Conservation (phyloP, 2,888 invertebrate species). For the Taphrorychus bicolor region DNA sequence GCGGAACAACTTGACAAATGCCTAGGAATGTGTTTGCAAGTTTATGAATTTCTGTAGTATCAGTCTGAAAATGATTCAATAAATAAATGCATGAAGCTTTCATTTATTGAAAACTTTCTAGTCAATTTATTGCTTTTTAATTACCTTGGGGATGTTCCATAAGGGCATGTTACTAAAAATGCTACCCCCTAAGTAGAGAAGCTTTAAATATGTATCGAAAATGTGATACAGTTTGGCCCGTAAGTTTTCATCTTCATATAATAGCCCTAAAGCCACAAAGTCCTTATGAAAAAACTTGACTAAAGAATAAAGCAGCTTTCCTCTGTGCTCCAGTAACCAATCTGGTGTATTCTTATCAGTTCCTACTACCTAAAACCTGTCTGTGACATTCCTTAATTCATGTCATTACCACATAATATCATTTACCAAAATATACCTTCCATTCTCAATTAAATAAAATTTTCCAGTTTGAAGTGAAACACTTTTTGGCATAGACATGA, state of each 20-base stretch:
- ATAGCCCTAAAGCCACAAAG: constrained; percentile 71
- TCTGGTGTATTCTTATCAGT: constrained; percentile 87
- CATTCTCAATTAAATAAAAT: constrained; percentile 84
- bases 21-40: constrained; percentile 67
- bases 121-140: too few species aligned
- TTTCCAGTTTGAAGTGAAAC: constrained; percentile 87
- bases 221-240: constrained; percentile 82
- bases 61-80: constrained; percentile 68
- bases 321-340: constrained; percentile 80
- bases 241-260: constrained; percentile 66
- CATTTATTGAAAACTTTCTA: too few species aligned
- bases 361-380: constrained; percentile 76
- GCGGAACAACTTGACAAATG: constrained; percentile 78
- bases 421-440: constrained; percentile 83
- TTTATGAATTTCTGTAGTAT: constrained; percentile 83
- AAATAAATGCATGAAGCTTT: constrained; percentile 22
- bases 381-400: background rate
- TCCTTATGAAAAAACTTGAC: constrained; percentile 87
- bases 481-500: constrained; percentile 79
- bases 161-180: constrained; percentile 84
- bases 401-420: background rate
- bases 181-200: constrained; percentile 83
- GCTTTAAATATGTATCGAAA: constrained; percentile 88
- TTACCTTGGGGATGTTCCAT: constrained; percentile 83
- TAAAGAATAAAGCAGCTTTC: constrained; percentile 77